Base-by-base conservation (phyloP, 1,140 invertebrate genomes). In the Pararge aegeria region DNA sequence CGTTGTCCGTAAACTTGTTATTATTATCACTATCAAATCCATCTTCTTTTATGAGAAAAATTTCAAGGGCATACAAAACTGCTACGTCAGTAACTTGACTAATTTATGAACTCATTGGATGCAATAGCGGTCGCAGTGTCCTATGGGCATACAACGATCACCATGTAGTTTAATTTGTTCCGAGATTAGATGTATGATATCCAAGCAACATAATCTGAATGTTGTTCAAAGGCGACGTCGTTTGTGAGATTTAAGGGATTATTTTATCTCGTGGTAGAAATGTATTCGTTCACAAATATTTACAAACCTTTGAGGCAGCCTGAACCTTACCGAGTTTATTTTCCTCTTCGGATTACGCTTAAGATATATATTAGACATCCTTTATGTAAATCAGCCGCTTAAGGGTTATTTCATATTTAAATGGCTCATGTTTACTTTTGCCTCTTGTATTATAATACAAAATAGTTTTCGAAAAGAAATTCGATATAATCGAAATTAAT, bases 161-260 rank as follows among this genome's bases (percentile, higher is more conserved):
- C n/a, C n/a, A n/a, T n/a, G n/a, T n/a, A n/a, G n/a, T n/a, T 24
- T 24, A 24, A 4, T 24, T 2, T 24, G 2, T 24, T 7, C 24
- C 7, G 24, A 24, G 24, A 24, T 24, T 24, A 16, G 1, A n/a
- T 2, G 9, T 44, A 20, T 15, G 13, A 40, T 15, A 15, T 40
- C 7, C n/a, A 16, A 13, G 37, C 20, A 7, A 44, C 10, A 12
- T 20, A 44, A 20, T 20, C 18, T 5, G n/a, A 44, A 44, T 18
- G 40, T 20, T 46, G 19, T 20, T 46, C 19, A 46, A 46, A 20
- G 19, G 16, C 19, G 4, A 16, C 1, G 38, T 16, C 19, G 42
- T 20, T 21, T 46, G 42, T 46, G 19, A 46, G 42, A 46, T 20
- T 46, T 46, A 34, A 10, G 3, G 42, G 42, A 46, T 46, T 46